Base-by-base conservation (phyloP, 2,888 invertebrate species). In the Pyrrhia umbra region DNA sequence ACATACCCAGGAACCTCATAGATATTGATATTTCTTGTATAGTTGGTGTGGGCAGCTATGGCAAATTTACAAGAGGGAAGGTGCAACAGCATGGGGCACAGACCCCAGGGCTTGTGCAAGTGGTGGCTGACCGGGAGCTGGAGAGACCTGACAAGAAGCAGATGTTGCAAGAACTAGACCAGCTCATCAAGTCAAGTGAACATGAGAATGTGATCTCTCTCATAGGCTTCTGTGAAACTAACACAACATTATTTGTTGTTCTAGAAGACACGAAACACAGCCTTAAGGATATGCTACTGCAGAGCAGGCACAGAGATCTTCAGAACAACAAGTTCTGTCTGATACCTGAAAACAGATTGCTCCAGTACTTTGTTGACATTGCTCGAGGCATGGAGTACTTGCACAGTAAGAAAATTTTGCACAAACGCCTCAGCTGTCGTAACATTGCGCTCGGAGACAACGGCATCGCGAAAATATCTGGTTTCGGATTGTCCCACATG, bases 141-240 rank as follows among this genome's bases (percentile, higher is more conserved):
- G 95, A 95, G 64, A 90, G 92, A 63, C 89, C 95, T 0, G 96
- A 96, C 37, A 96, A 95, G 62, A 94, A 92, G 54, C 75, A 92
- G 20, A 96, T 95, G 95, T 86, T 98, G 45, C 96, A 96, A 68
- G 97, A 98, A 80, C 88, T 98, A 47, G 97, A 97, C 74, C 89
- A 97, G 21, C 92, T 98, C 27, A 96, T 97, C 13, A 96, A 96
- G 82, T 92, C 97, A 10, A 96, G 96, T 70, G 96, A 96, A 59
- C 97, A 97, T 86, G 96, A 96, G 43, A 96, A 97, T 88, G 94
- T 98, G 0, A 94, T 97, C 6, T 95, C 96, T 60, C 95, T 98
- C 43, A 95, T 97, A 77, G 98, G 98, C 1, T 97, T 97, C 34
- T 97, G 97, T 84, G 97, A 98, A 85, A 97, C 97, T 10, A 95